These are phyloP conservation scores for Oreortyx pictus DNA, from an alignment of 2,797 vertebrate genomes.

Conservation along the genomic window DNA sequence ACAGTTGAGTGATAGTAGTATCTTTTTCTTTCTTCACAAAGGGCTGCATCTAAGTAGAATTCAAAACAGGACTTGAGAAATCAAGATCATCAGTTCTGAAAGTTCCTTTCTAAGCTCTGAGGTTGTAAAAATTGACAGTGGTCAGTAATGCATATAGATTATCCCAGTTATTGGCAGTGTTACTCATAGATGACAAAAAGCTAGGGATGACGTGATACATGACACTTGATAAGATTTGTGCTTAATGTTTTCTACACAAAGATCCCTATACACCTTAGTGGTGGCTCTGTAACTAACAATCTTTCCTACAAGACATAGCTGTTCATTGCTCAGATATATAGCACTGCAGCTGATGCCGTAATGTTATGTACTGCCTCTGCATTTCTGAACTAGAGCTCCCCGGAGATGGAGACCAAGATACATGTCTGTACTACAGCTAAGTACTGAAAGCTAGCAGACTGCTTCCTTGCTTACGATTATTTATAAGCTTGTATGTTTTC, in stretches of 20 bases:
- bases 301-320: background rate
- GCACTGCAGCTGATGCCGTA: background rate
- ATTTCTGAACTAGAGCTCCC: constrained; percentile 18
- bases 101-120: background rate
- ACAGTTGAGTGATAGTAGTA: background rate
- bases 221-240: background rate
- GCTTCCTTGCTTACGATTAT: background rate
- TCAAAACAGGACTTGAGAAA: background rate
- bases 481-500: constrained; percentile 26
- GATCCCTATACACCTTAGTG: background rate
- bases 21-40: background rate
- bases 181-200: background rate
- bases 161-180: background rate
- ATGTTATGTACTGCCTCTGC: background rate
- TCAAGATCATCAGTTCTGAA: constrained; percentile 1
- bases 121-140: background rate
- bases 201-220: background rate
- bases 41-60: background rate
- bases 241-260: background rate
- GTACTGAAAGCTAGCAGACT: background rate
- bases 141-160: background rate
- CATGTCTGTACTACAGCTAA: background rate
- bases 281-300: background rate
- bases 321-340: background rate
- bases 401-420: background rate